A percentile compares a stretch with the other conserved stretches of the same genome.
Evolutionary conservation across 1,140 invertebrate genomes (phyloP).

Genomic region (Caligus rogercresseyi): DNA sequence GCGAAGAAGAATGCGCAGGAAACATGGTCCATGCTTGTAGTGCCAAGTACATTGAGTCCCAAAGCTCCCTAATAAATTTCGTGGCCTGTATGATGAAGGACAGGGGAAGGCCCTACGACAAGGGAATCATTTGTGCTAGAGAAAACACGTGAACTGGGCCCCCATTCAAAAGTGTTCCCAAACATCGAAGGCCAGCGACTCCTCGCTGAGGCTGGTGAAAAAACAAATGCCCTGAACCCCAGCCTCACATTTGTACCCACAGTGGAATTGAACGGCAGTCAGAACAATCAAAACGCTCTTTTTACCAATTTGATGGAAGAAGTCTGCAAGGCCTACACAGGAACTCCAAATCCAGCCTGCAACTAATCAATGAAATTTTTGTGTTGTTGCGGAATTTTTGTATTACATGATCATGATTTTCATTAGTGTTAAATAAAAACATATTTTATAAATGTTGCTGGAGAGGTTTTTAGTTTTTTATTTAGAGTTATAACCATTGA

Average conservation of each 20-base stretch:
- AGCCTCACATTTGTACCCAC: constrained; percentile 21
- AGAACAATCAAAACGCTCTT: neutral
- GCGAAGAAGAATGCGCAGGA: constrained; percentile 25
- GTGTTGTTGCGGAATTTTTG: too few relatives aligned
- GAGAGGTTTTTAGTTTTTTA: too few relatives aligned
- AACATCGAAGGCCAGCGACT: constrained; percentile 22
- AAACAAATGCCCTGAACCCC: constrained; percentile 19
- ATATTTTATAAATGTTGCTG: too few relatives aligned
- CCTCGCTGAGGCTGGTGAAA: constrained; percentile 20
- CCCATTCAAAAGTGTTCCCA: constrained; percentile 22
- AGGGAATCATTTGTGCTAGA: constrained; percentile 21
- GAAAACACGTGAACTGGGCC: constrained; percentile 20
- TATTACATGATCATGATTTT: too few relatives aligned
- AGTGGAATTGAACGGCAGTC: constrained; percentile 20
- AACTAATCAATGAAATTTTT: neutral
- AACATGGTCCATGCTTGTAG: constrained; percentile 25
- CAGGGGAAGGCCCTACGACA: constrained; percentile 21
- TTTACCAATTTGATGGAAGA: neutral
- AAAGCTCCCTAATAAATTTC: constrained; percentile 23
- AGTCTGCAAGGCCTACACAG: neutral
- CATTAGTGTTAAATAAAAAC: too few relatives aligned
- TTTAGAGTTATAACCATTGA: too few relatives aligned
- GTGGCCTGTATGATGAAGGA: constrained; percentile 23
- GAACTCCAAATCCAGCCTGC: neutral
- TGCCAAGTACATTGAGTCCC: constrained; percentile 10